Evolutionary conservation across 2,888 invertebrate species (phyloP).

Genomic region (Matsumyia berberina): DNA sequence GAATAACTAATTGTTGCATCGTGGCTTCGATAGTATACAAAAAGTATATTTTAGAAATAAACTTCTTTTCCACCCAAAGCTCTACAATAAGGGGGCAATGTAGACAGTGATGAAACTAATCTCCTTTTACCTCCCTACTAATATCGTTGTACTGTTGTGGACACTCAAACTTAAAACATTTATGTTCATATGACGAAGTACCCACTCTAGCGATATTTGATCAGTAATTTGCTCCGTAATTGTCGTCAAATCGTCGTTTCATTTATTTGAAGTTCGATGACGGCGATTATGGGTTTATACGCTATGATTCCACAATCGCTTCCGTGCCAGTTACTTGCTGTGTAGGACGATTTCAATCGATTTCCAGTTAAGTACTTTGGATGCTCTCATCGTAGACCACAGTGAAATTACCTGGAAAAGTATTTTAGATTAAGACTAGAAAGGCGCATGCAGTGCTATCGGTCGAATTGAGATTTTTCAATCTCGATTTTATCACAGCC

Average conservation of each 20-base stretch:
- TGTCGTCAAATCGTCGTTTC: conserved; percentile 59
- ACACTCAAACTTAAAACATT: conserved; percentile 41
- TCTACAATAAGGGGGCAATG: background rate
- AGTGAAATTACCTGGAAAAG: conserved; percentile 68
- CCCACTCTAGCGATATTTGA: conserved; percentile 47
- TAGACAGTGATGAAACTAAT: too few relatives aligned
- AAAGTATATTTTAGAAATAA: too few relatives aligned
- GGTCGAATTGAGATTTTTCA: conserved; percentile 50
- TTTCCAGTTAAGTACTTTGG: conserved; percentile 44
- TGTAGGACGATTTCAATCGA: conserved; percentile 38
- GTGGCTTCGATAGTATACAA: too few relatives aligned
- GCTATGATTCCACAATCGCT: conserved; percentile 54
- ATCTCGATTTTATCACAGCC: conserved; percentile 55
- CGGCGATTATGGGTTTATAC: conserved; percentile 68
- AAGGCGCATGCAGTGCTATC: conserved; percentile 8
- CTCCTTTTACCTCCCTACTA: too few relatives aligned
- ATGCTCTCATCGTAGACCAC: conserved; percentile 22
- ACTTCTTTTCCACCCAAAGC: background rate
- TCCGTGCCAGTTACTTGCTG: conserved; percentile 14
- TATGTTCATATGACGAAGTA: conserved; percentile 22
- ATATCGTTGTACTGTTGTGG: background rate
- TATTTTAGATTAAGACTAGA: conserved; percentile 55
- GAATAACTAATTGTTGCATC: too few relatives aligned
- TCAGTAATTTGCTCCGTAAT: conserved; percentile 62
- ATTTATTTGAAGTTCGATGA: conserved; percentile 65